Evolutionary conservation across 2,888 invertebrate species (phyloP), one percentile per base, ranked within the genome.

Genomic region (Calameuta idolon): DNA sequence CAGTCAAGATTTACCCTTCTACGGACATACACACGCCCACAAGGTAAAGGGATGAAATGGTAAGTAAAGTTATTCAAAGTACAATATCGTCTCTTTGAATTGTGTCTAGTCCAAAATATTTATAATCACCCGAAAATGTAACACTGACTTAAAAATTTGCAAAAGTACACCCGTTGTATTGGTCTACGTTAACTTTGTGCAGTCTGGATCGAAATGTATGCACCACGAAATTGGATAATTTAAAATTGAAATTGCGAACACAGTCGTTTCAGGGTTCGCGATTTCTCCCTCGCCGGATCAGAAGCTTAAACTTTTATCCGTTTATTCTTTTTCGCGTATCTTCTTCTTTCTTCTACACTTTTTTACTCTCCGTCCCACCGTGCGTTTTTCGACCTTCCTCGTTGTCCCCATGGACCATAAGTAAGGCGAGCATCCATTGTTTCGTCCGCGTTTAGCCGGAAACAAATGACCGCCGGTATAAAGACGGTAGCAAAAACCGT

Each of bases 391-490:
- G 55, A 69, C 74, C 69, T 68, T 69, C n/a, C 69, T 73, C 75
- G 69, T 79, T 77, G 77, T 81, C 69, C 11, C 4, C 71, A 23
- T 31, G 34, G 55, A 69, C 78, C 79, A 77, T 79, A 79, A 79
- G 79, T 83, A 84, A 86, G 86, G 81, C 83, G 82, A 80, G 79
- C 83, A 78, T 81, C 86, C 88, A 88, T 88, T 88, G 88, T 88
- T 87, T 81, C 85, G 82, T 77, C 74, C 75, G 68, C 71, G 71
- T 79, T 73, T 83, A 78, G 81, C 77, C 79, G 87, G 82, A 88
- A 88, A 89, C 88, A 88, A 89, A 89, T 89, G 87, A 89, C 86
- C 83, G 81, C 82, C 82, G 84, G 86, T 84, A 87, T 87, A 87
- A 87, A 87, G 85, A 83, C 85, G 79, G 84, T 85, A 79, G 84